Evolutionary conservation across 2,888 invertebrate species (phyloP), one percentile per base, ranked within the genome.

Genomic region (Urechis unicinctus): DNA sequence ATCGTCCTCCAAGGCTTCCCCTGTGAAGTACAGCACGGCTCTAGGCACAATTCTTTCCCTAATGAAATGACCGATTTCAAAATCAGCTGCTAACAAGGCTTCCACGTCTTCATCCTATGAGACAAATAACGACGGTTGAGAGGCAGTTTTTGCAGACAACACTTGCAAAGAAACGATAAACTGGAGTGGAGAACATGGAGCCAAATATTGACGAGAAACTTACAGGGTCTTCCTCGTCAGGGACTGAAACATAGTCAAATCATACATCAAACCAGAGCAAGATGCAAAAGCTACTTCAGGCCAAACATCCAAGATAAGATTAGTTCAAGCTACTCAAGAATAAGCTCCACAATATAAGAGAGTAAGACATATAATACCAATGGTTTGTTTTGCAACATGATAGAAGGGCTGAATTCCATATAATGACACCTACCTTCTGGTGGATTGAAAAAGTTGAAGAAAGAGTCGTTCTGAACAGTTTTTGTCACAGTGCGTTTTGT

Each of bases 361-460:
- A 3, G 4, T 43, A 24, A 45, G 24, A 25, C 22, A 45, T 22
- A 9, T 0, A 26, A 17, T 2, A 22, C 2, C n/a, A n/a, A n/a
- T n/a, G n/a, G n/a, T n/a, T n/a, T n/a, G n/a, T n/a, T n/a, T n/a
- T n/a, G n/a, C n/a, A n/a, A n/a, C n/a, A n/a, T n/a, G n/a, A n/a
- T n/a, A n/a, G n/a, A n/a, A n/a, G n/a, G n/a, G n/a, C n/a, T n/a
- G n/a, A n/a, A n/a, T n/a, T n/a, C n/a, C n/a, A n/a, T n/a, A n/a
- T n/a, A n/a, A n/a, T n/a, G 5, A 25, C 28, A 44, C 52, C 58
- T 61, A 74, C 73, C 68, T 66, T 68, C 64, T 29, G 96, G 96
- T 48, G 96, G 96, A 66, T 84, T 86, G 81, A 99, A 98, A 84
- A 98, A 99, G 81, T 97, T 97, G 83, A 99, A 99, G 84, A 98